These are phyloP conservation scores for Neodiprion pinetum DNA, from an alignment of 1,140 invertebrate genomes.

Conservation along the genomic window DNA sequence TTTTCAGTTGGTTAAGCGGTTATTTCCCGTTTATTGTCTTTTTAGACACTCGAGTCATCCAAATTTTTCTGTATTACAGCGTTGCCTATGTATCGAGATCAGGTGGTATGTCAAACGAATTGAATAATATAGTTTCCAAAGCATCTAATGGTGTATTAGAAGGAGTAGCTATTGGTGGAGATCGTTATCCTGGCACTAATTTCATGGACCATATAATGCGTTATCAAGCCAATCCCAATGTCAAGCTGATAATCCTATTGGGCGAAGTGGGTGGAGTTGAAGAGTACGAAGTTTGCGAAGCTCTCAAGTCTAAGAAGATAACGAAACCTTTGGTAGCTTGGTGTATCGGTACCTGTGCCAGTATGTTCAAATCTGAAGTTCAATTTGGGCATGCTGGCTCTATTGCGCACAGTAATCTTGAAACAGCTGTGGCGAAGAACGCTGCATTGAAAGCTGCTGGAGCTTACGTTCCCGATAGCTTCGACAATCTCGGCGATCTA, in stretches of 20 bases:
- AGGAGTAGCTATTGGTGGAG: conserved; percentile 99
- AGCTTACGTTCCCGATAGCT: conserved; percentile 90
- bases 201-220: conserved; percentile 98
- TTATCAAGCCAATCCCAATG: conserved; percentile 76
- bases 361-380: conserved; percentile 97
- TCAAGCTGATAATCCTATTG: conserved; percentile 95
- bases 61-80: conserved; percentile 61
- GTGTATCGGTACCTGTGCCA: conserved; percentile 95
- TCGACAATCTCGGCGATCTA: conserved; percentile 86
- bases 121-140: conserved; percentile 98
- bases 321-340: conserved; percentile 97
- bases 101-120: conserved; percentile 99
- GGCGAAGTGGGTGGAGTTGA: conserved; percentile 99
- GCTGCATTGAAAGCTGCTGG: conserved; percentile 81
- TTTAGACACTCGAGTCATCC: background rate
- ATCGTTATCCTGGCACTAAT: conserved; percentile 97
- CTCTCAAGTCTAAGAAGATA: conserved; percentile 81
- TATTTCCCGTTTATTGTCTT: conserved; percentile 19
- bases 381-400: conserved; percentile 99
- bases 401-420: conserved; percentile 93
- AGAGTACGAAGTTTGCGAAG: conserved; percentile 96
- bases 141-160: conserved; percentile 97
- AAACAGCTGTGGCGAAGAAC: conserved; percentile 96
- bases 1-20: conserved; percentile 17
- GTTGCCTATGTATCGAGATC: conserved; percentile 98